Percentiles rank a stretch among this genome's conserved stretches.
Evolutionary conservation across 2,797 vertebrate species (phyloP).

Genomic region (Benthosema pterotum): DNA sequence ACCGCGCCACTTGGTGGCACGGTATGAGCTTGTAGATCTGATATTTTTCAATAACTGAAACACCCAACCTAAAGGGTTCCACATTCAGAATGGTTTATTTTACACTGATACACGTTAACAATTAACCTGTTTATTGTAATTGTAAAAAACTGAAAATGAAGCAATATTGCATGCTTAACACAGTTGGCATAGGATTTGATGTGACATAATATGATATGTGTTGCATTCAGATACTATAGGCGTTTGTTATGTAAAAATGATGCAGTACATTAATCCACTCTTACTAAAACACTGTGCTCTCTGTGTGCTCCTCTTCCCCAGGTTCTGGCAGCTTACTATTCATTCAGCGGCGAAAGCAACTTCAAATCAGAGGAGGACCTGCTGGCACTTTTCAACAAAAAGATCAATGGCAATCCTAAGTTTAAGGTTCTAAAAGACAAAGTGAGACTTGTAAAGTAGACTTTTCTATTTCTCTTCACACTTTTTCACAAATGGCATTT

Average conservation of each 20-base stretch:
- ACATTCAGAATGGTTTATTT: no score
- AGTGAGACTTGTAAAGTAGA: slow-evolving; percentile 88
- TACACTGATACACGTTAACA: no score
- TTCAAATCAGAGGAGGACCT: slow-evolving; percentile 86
- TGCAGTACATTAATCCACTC: not conserved
- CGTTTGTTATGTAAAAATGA: not conserved
- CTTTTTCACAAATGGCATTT: slow-evolving; percentile 21
- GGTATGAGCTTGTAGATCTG: no score
- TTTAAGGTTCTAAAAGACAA: slow-evolving; percentile 90
- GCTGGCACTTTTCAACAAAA: slow-evolving; percentile 88
- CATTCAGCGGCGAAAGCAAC: slow-evolving; percentile 75
- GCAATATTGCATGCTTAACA: no score
- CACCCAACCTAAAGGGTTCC: no score
- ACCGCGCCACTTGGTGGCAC: no score
- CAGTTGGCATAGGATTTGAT: no score
- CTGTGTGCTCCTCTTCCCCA: slow-evolving; percentile 58
- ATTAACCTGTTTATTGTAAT: no score
- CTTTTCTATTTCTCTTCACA: not conserved
- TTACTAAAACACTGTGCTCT: not conserved
- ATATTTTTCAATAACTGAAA: no score
- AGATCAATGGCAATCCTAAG: slow-evolving; percentile 89
- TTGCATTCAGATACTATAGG: no score
- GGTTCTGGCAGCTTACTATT: slow-evolving; percentile 90
- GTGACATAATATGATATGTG: no score
- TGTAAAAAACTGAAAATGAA: no score